These are phyloP conservation scores for Drosophila borborema DNA, from an alignment of 2,888 invertebrate species.

Conservation along the genomic window DNA sequence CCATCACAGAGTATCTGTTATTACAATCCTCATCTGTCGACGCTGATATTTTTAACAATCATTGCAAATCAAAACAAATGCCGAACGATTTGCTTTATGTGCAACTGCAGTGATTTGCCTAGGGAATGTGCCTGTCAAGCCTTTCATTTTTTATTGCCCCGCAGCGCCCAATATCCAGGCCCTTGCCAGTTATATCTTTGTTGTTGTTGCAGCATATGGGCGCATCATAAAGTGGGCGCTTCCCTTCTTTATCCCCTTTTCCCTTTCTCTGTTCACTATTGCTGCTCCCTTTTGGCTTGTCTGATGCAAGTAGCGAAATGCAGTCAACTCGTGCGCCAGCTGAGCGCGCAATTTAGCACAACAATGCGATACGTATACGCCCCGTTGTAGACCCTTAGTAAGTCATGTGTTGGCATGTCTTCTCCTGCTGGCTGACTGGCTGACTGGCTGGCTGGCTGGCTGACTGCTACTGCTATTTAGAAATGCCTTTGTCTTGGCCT, in stretches of 20 bases:
- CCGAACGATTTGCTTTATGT: constrained; percentile 82
- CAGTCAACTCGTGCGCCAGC: constrained; percentile 81
- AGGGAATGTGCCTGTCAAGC: constrained; percentile 70
- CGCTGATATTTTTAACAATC: constrained; percentile 67
- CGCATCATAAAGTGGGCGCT: constrained; percentile 73
- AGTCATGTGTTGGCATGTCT: constrained; percentile 54
- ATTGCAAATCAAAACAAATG: constrained; percentile 81
- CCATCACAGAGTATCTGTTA: constrained; percentile 16
- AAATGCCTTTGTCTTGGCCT: constrained; percentile 76
- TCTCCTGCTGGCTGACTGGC: constrained; percentile 15
- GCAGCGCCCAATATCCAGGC: constrained; percentile 26
- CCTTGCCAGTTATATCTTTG: background rate
- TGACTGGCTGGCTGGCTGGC: constrained; percentile 10
- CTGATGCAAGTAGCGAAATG: constrained; percentile 72
- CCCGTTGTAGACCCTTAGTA: constrained; percentile 52
- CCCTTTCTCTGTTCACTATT: background rate
- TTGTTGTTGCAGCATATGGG: constrained; percentile 69
- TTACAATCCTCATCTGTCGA: constrained; percentile 49
- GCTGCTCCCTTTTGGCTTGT: background rate
- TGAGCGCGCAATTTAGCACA: constrained; percentile 81
- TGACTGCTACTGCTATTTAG: constrained; percentile 71
- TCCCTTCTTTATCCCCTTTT: constrained; percentile 4
- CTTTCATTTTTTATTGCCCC: constrained; percentile 74
- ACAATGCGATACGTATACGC: constrained; percentile 80
- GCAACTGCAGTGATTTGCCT: constrained; percentile 81